These are phyloP conservation scores for Eupelmus urozonus DNA, from an alignment of 2,888 invertebrate species.

Conservation along the genomic window DNA sequence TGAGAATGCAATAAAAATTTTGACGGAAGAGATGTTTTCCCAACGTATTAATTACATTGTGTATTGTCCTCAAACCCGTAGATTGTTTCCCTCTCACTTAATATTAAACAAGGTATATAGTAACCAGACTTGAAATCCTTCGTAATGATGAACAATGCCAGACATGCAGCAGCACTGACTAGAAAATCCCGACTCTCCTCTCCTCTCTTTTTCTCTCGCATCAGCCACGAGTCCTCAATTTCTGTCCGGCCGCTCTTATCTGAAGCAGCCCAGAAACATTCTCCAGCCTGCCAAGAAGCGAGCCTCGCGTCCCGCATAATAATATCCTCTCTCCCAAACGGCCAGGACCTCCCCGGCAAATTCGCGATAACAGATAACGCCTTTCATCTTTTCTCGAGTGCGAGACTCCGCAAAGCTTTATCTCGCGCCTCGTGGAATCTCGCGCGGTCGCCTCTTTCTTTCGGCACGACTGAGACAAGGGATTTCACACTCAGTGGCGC, in stretches of 20 bases:
- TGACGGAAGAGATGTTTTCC: no score
- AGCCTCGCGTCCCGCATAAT: constrained; percentile 7
- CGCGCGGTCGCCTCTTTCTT: neutral
- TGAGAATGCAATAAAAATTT: no score
- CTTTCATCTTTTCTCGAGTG: constrained; percentile 9
- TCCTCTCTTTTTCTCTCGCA: neutral
- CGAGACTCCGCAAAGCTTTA: constrained; percentile 14
- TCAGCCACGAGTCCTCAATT: neutral
- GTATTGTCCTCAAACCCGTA: no score
- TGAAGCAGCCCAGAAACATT: constrained; percentile 11
- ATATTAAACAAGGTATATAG: no score
- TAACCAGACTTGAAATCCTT: no score
- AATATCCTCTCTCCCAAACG: constrained; percentile 10
- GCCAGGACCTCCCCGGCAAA: neutral
- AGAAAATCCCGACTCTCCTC: neutral
- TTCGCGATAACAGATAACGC: constrained; percentile 19
- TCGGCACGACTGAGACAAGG: constrained; percentile 36
- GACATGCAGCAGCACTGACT: no score
- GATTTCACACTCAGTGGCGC: constrained; percentile 55
- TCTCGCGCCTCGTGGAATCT: constrained; percentile 13
- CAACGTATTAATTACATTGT: no score
- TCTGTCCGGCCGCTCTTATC: neutral
- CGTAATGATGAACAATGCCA: no score
- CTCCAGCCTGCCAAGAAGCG: neutral
- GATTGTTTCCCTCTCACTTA: no score